phyloP scores from a whole-genome alignment of 2,888 invertebrate genomes.

The Pharmacophagus antenor region DNA sequence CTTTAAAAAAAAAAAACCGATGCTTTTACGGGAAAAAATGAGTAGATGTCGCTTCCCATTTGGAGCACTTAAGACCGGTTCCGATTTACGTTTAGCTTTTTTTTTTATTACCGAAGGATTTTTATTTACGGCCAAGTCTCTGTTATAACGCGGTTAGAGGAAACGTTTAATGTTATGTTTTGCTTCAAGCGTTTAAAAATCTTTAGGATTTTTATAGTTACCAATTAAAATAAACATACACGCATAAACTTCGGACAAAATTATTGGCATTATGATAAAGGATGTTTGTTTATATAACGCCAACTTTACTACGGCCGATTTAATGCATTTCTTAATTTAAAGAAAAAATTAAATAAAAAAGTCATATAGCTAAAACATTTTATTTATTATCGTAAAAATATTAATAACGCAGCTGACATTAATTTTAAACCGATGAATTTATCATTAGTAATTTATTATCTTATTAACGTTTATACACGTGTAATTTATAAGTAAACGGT shows the following conservation, averaged over 20 bases:
- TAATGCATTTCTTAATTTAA: too few species aligned
- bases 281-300: not conserved
- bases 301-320: too few species aligned
- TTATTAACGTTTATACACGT: too few species aligned
- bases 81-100: conserved; percentile 30
- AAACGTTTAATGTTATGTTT: conserved; percentile 51
- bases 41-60: conserved; percentile 61
- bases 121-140: conserved; percentile 56
- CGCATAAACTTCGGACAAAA: not conserved
- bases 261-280: not conserved
- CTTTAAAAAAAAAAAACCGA: conserved; percentile 50
- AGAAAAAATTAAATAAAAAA: too few species aligned
- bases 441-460: too few species aligned
- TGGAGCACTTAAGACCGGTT: conserved; percentile 59
- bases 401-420: too few species aligned
- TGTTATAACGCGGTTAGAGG: conserved; percentile 54
- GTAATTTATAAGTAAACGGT: too few species aligned
- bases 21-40: conserved; percentile 67
- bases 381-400: too few species aligned
- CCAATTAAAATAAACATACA: conserved; percentile 4
- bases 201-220: not conserved
- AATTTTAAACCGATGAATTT: too few species aligned
- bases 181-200: conserved; percentile 16
- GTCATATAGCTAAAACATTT: too few species aligned
- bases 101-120: conserved; percentile 30